Conservation (phyloP, 1,140 invertebrate genomes). For the Drusus annulatus region DNA sequence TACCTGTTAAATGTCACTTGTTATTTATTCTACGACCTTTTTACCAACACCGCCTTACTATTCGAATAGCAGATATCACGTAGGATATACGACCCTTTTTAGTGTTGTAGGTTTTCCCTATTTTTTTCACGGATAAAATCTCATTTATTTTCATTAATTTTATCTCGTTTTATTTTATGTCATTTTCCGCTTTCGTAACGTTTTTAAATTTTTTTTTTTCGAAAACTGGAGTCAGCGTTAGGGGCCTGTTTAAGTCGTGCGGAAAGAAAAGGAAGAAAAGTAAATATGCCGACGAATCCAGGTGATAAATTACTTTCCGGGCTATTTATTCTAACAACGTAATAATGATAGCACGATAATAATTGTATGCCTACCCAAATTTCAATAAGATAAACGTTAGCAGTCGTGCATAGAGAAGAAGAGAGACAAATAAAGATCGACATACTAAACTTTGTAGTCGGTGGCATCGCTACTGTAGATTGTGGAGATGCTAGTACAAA, state of each 20-base stretch:
- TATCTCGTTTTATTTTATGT: slow-evolving; percentile 6
- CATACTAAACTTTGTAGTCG: too few species aligned
- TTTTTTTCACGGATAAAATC: slow-evolving; percentile 20
- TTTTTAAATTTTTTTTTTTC: slow-evolving; percentile 18
- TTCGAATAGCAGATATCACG: not conserved
- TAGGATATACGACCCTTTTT: slow-evolving; percentile 4
- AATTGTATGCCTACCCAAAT: too few species aligned
- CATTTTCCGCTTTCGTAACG: not conserved
- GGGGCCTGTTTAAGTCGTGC: not conserved
- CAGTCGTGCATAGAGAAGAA: too few species aligned
- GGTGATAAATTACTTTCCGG: too few species aligned
- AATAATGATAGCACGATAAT: too few species aligned
- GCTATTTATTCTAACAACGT: too few species aligned
- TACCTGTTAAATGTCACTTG: not conserved
- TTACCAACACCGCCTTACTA: not conserved
- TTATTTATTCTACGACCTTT: not conserved
- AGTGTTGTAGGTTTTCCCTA: not conserved
- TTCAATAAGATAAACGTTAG: too few species aligned
- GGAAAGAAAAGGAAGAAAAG: not conserved
- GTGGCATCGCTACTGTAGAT: too few species aligned
- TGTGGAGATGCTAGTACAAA: too few species aligned
- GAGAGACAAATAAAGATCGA: too few species aligned
- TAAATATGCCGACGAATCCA: too few species aligned
- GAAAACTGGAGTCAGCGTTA: not conserved
- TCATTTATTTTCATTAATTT: slow-evolving; percentile 30